These are phyloP conservation scores for Ptychobarbus kaznakovi DNA, from an alignment of 2,797 vertebrate species.

Conservation along the genomic window DNA sequence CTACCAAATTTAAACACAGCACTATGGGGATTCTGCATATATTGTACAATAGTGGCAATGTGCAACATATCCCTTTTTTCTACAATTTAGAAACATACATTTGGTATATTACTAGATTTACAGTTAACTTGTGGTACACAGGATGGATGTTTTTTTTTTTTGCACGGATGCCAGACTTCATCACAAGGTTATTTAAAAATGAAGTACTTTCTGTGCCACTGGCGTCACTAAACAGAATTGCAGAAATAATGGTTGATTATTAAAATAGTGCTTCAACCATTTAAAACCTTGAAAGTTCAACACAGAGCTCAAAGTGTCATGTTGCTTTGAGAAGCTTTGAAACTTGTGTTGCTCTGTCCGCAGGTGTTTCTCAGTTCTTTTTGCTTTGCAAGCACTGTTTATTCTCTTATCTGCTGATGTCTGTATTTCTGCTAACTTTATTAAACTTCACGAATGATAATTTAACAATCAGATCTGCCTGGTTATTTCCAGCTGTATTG, in stretches of 20 bases:
- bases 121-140: not conserved
- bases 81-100: not conserved
- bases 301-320: not conserved
- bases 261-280: not conserved
- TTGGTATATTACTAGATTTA: not conserved
- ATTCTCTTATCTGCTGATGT: constrained; percentile 12
- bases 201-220: not conserved
- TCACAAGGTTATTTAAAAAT: not conserved
- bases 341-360: constrained; percentile 67
- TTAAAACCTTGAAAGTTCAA: not conserved
- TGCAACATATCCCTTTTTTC: not conserved
- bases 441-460: not conserved
- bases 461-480: not conserved
- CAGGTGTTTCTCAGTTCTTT: constrained; percentile 56
- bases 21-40: too few species aligned
- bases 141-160: not conserved
- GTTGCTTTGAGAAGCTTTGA: constrained; percentile 59
- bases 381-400: constrained; percentile 70
- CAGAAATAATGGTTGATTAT: not conserved
- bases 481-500: not conserved
- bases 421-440: not conserved
- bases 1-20: too few species aligned
- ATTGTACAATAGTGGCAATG: not conserved
- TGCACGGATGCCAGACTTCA: not conserved
- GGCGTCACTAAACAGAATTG: not conserved